Evolutionary conservation across 2,797 vertebrate genomes (phyloP).

Genomic region (Melanotaenia parkinsoni): DNA sequence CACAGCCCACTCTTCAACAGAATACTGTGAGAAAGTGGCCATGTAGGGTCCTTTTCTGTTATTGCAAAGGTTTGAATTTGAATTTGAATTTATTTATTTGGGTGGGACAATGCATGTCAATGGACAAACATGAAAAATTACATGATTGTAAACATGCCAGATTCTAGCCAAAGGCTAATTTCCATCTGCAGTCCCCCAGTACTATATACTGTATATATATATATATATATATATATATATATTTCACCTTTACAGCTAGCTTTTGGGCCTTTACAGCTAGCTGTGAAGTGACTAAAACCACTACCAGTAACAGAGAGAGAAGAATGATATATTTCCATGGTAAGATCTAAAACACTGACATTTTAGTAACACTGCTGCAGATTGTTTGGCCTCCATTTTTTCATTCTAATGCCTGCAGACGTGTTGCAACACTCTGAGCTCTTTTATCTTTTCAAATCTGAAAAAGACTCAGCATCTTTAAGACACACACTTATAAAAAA

Average conservation of each 20-base stretch:
- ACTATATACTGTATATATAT: neutral
- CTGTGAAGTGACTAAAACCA: conserved; percentile 23
- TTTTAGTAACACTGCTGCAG: neutral
- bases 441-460: neutral
- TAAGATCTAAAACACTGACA: neutral
- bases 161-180: no score
- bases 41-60: conserved; percentile 45
- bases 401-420: neutral
- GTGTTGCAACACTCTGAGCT: neutral
- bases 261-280: neutral
- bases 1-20: conserved; percentile 67
- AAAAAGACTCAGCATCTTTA: neutral
- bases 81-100: no score
- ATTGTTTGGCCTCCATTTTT: neutral
- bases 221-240: conserved; percentile 9
- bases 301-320: neutral
- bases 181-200: no score
- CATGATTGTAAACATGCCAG: no score
- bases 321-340: neutral
- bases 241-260: conserved; percentile 22
- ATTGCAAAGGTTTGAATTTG: no score
- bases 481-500: neutral
- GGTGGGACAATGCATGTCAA: no score
- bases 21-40: conserved; percentile 41
- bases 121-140: no score